Conservation (phyloP, 2,888 invertebrate genomes). For the Aspidapion aeneum region DNA sequence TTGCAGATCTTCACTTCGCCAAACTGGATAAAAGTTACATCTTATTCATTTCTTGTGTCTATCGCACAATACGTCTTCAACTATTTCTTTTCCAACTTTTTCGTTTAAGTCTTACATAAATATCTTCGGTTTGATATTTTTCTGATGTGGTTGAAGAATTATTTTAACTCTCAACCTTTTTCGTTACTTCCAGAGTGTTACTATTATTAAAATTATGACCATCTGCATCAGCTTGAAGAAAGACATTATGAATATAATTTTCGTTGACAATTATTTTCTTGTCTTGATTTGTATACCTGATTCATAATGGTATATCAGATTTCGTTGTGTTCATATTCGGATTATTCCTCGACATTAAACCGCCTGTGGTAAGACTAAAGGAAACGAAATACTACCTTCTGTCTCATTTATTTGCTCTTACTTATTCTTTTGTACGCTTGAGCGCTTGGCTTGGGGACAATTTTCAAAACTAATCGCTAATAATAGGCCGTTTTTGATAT, state of each 20-base stretch:
- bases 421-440: not conserved
- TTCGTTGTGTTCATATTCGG: not conserved
- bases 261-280: not conserved
- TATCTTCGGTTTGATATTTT: no score
- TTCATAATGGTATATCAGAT: not conserved
- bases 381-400: not conserved
- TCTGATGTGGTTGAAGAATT: no score
- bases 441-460: not conserved
- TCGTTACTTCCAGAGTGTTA: no score
- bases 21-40: no score
- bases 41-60: no score
- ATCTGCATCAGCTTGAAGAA: not conserved
- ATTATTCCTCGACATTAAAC: not conserved
- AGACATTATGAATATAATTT: not conserved
- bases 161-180: no score
- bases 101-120: no score
- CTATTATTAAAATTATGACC: no score
- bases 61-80: no score
- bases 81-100: no score
- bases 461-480: not conserved
- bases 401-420: not conserved
- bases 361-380: not conserved
- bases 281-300: not conserved
- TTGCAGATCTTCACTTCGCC: no score
- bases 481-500: not conserved